Percentiles rank a stretch among this genome's conserved stretches.
Conservation (phyloP, 2,888 invertebrate species). For the Carcina quercana region DNA sequence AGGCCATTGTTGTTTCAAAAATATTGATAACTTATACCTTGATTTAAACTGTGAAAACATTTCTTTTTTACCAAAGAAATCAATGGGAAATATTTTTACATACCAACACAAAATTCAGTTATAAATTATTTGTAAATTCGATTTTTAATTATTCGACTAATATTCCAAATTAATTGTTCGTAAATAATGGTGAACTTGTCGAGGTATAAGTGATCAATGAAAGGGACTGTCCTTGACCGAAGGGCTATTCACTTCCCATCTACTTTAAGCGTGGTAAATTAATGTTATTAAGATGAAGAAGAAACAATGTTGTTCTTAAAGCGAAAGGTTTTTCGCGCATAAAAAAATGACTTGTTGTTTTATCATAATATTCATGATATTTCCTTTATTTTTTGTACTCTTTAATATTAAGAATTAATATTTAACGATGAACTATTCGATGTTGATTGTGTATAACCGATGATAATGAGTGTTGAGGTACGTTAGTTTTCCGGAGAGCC, state of each 20-base stretch:
- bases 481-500: constrained; percentile 71
- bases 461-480: constrained; percentile 63
- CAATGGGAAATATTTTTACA: too few species aligned
- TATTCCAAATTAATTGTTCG: too few species aligned
- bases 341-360: constrained; percentile 59
- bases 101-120: too few species aligned
- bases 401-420: constrained; percentile 72
- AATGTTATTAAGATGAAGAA: constrained; percentile 70
- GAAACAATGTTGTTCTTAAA: constrained; percentile 71
- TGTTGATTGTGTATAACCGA: constrained; percentile 73
- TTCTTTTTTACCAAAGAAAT: too few species aligned
- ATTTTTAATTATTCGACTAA: too few species aligned
- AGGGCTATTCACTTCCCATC: constrained; percentile 42
- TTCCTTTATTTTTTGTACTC: constrained; percentile 76
- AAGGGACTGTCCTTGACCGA: too few species aligned
- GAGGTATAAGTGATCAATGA: too few species aligned
- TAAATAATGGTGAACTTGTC: too few species aligned
- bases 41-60: too few species aligned
- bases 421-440: constrained; percentile 70
- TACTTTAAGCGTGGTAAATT: constrained; percentile 56
- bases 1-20: constrained; percentile 7
- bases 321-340: constrained; percentile 65
- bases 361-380: constrained; percentile 73
- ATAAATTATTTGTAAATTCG: too few species aligned
- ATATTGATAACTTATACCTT: constrained; percentile 26